Conservation (phyloP, 2,888 invertebrate genomes). For the Lysandra bellargus region DNA sequence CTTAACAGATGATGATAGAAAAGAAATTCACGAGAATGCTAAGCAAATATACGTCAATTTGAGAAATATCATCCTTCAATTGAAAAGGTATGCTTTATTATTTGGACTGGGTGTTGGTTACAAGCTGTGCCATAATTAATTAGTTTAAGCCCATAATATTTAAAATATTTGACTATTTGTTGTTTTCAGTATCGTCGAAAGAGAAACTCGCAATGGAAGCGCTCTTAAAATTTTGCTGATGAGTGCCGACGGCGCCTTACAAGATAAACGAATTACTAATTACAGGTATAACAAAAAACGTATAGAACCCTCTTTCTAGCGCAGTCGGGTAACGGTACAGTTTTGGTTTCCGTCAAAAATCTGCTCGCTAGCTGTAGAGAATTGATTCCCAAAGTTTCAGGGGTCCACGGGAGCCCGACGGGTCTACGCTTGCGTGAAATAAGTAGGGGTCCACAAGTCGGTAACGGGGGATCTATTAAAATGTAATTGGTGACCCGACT, state of each 20-base stretch:
- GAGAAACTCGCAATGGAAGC: slow-evolving; percentile 46
- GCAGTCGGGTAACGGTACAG: too few relatives aligned
- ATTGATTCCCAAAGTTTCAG: too few relatives aligned
- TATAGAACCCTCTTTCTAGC: background rate
- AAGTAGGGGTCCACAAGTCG: too few relatives aligned
- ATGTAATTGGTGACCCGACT: too few relatives aligned
- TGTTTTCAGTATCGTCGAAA: slow-evolving; percentile 51
- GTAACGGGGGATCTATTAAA: too few relatives aligned
- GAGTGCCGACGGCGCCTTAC: slow-evolving; percentile 43
- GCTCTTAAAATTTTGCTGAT: slow-evolving; percentile 45
- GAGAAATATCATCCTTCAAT: slow-evolving; percentile 43
- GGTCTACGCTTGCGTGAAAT: too few relatives aligned
- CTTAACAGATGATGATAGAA: slow-evolving; percentile 38
- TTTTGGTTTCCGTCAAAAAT: background rate
- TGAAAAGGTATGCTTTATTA: background rate
- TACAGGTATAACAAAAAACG: slow-evolving; percentile 48
- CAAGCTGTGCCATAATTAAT: background rate
- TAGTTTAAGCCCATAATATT: too few relatives aligned
- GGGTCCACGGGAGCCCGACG: too few relatives aligned
- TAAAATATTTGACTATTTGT: background rate
- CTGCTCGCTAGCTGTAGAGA: background rate
- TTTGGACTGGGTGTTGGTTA: background rate
- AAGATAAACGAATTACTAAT: slow-evolving; percentile 47
- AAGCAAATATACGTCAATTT: slow-evolving; percentile 46
- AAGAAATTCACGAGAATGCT: slow-evolving; percentile 36